Base-by-base conservation (phyloP, 2,113 vertebrate species). In the Spermophilus dauricus region DNA sequence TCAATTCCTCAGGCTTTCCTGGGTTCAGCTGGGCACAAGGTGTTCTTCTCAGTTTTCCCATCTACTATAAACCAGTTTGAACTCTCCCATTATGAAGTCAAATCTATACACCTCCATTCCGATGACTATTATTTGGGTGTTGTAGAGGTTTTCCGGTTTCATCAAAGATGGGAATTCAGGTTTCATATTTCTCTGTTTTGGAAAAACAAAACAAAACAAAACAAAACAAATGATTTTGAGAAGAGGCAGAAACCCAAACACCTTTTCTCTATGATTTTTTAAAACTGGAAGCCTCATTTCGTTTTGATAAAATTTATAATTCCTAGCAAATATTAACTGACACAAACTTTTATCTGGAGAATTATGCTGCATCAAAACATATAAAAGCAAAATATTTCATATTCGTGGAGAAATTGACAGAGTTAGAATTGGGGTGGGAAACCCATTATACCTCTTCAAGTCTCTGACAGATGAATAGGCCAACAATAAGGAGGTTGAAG, bases 351-450 rank as follows among this genome's bases (percentile, higher is more conserved):
- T 80, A 81, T 89, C 85, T 53, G 12, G 32, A 91, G 48, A 96
- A 89, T 89, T 76, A 80, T 73, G 39, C 77, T 94, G 32, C 81
- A 80, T 83, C 78, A 86, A 86, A 97, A 97, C 61, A 95, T 24
- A 48, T 56, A 92, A 94, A 92, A 94, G 75, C 58, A 78, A 95
- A 93, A 93, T 89, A 91, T 65, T 93, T 83, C 37, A 78, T 97
- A 91, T 96, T 95, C 69, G 72, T 56, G 17, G 63, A 86, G 53
- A 94, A 97, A 91, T 56, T 80, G 96, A 94, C 89, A 96, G 78
- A 95, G 92, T 95, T 94, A 96, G 80, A 94, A 93, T 72, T 48
- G 32, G 22, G 20, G n/a, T 65, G 2, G 81, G 48, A 73, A 91
- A 86, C 28, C 56, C 51, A 83, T 86, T 91, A 90, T 56, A 48